Base-by-base conservation (phyloP, 2,888 invertebrate genomes). In the Dryomyza anilis region DNA sequence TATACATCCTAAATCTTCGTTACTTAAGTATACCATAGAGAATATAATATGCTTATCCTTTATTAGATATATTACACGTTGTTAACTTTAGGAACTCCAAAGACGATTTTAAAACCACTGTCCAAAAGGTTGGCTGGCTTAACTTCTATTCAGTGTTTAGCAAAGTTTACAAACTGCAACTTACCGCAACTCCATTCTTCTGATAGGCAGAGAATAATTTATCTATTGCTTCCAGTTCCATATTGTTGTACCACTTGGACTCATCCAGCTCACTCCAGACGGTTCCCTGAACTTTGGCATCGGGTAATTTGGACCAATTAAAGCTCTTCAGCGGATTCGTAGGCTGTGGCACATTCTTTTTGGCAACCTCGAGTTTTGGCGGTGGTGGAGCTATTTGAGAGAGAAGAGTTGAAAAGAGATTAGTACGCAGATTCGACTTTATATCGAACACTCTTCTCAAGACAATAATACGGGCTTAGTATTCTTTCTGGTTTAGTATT, bases 261-360 rank as follows among this genome's bases (percentile, higher is more conserved):
- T 98, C 98, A 74, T 97, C 96, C 59, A 98, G 80, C 77, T 95
- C 95, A 71, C 91, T 93, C 97, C 98, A 98, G 68, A 98, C 91
- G 0, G 98, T 98, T 10, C 96, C 97, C 71, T 91, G 90, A 2
- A 98, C 86, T 79, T 96, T 95, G 45, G 91, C 88, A 73, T 96
- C 96, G 0, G 96, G 95, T 67, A 97, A 86, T 81, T 95, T 97
- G 59, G 94, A 93, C 98, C 98, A 98, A 85, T 98, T 98, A 85
- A 98, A 95, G 62, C 96, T 95, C 83, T 98, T 98, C 62, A 98
- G 85, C 0, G 96, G 95, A 82, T 94, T 94, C 5, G 93, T 89
- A 0, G 98, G 94, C 73, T 94, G 93, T 12, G 98, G 98, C 65
- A 96, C 93, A 83, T 96, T 94, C 84, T 95, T 96, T 81, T 90